Evolutionary conservation across 2,113 vertebrate genomes (phyloP).

Genomic region (Formicarius rufipectus): DNA sequence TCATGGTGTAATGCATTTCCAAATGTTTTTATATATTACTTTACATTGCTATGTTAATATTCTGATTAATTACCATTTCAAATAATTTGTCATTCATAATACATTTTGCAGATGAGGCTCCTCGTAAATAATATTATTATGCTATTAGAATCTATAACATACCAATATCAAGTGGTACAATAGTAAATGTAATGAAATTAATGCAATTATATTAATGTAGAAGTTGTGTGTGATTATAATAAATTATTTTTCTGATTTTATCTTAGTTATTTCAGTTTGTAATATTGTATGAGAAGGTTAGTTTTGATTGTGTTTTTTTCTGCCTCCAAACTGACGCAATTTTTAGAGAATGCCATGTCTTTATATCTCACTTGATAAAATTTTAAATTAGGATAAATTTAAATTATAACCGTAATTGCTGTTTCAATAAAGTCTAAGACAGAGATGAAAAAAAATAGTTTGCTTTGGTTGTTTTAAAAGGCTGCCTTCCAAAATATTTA

Average conservation of each 20-base stretch:
- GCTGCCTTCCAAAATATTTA: neutral
- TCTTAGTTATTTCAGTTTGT: neutral
- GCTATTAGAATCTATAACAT: neutral
- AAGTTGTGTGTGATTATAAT: neutral
- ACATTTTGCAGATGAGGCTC: neutral
- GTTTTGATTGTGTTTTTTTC: neutral
- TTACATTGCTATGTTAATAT: neutral
- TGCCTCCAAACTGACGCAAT: neutral
- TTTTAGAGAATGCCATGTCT: neutral
- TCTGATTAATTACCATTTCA: neutral
- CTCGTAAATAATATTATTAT: neutral
- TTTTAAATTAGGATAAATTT: neutral
- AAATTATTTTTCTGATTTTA: neutral
- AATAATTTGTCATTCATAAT: neutral
- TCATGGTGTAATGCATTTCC: neutral
- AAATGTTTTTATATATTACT: neutral
- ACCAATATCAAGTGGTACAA: neutral
- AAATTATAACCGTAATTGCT: neutral
- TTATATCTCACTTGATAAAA: neutral
- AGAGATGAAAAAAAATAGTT: neutral
- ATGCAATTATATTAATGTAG: neutral
- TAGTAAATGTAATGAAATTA: neutral
- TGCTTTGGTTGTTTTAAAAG: neutral
- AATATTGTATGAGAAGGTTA: neutral
- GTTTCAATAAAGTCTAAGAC: neutral